Evolutionary conservation across 2,888 invertebrate genomes (phyloP).

Genomic region (Drosophila glabriapex): DNA sequence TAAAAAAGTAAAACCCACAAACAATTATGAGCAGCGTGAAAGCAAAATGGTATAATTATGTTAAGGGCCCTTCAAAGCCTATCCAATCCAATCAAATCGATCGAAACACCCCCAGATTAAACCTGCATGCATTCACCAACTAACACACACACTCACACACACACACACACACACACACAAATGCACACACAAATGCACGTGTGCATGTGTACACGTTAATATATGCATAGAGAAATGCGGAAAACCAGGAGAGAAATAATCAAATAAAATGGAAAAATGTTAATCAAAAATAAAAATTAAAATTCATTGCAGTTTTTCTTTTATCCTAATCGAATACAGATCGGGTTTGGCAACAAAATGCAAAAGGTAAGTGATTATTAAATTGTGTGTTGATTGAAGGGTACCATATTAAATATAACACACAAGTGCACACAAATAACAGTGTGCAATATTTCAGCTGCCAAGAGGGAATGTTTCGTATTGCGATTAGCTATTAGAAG

Average conservation of each 20-base stretch:
- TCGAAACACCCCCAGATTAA: slow-evolving; percentile 26
- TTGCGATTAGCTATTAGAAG: not conserved
- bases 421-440: not conserved
- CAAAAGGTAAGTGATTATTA: slow-evolving; percentile 36
- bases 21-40: slow-evolving; percentile 58
- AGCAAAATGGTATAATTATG: slow-evolving; percentile 74
- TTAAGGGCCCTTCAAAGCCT: slow-evolving; percentile 75
- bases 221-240: slow-evolving; percentile 72
- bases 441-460: not conserved
- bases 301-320: slow-evolving; percentile 34
- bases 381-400: slow-evolving; percentile 9
- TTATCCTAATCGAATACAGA: slow-evolving; percentile 5
- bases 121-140: slow-evolving; percentile 27
- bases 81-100: slow-evolving; percentile 69
- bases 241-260: slow-evolving; percentile 73
- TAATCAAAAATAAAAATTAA: slow-evolving; percentile 70
- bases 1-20: slow-evolving; percentile 32
- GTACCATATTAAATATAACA: not conserved
- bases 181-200: slow-evolving; percentile 31
- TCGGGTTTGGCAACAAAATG: not conserved
- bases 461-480: not conserved
- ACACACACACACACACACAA: slow-evolving; percentile 3
- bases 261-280: slow-evolving; percentile 81
- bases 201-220: slow-evolving; percentile 73
- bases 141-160: slow-evolving; percentile 5